These are phyloP conservation scores for Diaphora mendica DNA, from an alignment of 2,888 invertebrate species.

Conservation along the genomic window DNA sequence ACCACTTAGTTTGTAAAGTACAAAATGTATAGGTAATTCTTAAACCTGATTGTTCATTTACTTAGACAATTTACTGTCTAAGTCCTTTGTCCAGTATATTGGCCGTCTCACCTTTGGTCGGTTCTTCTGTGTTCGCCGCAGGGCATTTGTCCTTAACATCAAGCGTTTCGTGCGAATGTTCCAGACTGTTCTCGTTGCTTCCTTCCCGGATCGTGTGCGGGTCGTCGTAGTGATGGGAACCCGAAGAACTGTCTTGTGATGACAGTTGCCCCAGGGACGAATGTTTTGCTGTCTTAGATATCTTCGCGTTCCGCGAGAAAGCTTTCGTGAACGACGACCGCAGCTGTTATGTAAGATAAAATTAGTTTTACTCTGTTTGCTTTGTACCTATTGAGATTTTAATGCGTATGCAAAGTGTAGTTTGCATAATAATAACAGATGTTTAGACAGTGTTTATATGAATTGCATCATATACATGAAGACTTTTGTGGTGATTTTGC, in stretches of 20 bases:
- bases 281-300: constrained; percentile 89
- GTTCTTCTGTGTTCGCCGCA: constrained; percentile 71
- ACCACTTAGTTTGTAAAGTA: background rate
- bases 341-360: constrained; percentile 84
- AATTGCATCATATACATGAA: constrained; percentile 12
- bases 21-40: background rate
- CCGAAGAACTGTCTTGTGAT: constrained; percentile 83
- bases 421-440: constrained; percentile 17
- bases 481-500: constrained; percentile 17
- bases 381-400: constrained; percentile 22
- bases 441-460: constrained; percentile 17
- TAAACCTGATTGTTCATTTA: background rate
- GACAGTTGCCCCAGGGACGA: constrained; percentile 84
- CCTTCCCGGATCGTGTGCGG: constrained; percentile 84
- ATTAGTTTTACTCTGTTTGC: constrained; percentile 31
- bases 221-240: constrained; percentile 83
- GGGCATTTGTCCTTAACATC: constrained; percentile 75
- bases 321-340: constrained; percentile 99
- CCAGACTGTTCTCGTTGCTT: constrained; percentile 84
- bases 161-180: constrained; percentile 82
- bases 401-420: constrained; percentile 11
- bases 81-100: constrained; percentile 35
- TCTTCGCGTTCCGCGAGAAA: constrained; percentile 94
- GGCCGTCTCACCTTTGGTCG: constrained; percentile 76
- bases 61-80: constrained; percentile 6